Percentiles rank a stretch among this genome's conserved stretches.
Evolutionary conservation across 2,888 invertebrate genomes (phyloP).

Genomic region (Cheilosia grossa): DNA sequence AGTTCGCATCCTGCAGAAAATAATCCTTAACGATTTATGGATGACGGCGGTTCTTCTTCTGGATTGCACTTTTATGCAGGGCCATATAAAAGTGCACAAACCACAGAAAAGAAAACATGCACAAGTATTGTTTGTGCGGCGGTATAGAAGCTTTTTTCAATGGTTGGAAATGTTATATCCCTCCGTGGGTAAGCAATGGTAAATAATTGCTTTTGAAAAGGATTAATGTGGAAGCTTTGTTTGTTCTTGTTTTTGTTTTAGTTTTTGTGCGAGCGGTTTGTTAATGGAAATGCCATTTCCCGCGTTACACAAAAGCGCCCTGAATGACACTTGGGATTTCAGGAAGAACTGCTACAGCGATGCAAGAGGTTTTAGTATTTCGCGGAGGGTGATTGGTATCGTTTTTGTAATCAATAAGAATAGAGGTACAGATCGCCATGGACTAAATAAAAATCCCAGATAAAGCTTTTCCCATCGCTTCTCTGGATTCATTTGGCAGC

Average conservation of each 20-base stretch:
- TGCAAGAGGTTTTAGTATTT: constrained; percentile 4
- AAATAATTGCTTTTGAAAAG: constrained; percentile 70
- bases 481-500: too few species aligned
- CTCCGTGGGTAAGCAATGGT: constrained; percentile 49
- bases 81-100: neutral
- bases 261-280: constrained; percentile 8
- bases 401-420: too few species aligned
- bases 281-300: constrained; percentile 59
- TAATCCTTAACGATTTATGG: constrained; percentile 24
- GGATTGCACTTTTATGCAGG: constrained; percentile 46
- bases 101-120: constrained; percentile 13
- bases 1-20: constrained; percentile 40
- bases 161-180: constrained; percentile 16
- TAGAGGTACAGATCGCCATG: too few species aligned
- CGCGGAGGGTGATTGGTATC: neutral
- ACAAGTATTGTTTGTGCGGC: constrained; percentile 30
- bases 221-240: constrained; percentile 53
- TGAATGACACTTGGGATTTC: constrained; percentile 21
- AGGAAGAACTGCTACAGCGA: neutral
- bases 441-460: too few species aligned
- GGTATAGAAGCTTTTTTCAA: constrained; percentile 12
- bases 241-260: neutral
- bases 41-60: neutral
- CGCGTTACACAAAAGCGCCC: constrained; percentile 4
- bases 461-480: too few species aligned